Conservation (phyloP, 1,140 invertebrate species). For the Drosophila melanogaster region Release_6_plus_ISO1_MT NT_037436.4:21637001-21637500, state of each 20-base stretch:
- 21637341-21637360: too few relatives aligned
- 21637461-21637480: too few relatives aligned
- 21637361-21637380: too few relatives aligned
- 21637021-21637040: constrained; percentile 65
- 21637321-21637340: too few relatives aligned
- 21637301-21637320: constrained; percentile 87
- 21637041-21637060: constrained; percentile 84
- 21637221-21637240: constrained; percentile 94
- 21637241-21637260: constrained; percentile 94
- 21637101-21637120: constrained; percentile 92
- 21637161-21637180: constrained; percentile 92
- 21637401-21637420: too few relatives aligned
- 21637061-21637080: constrained; percentile 87
- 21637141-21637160: constrained; percentile 88
- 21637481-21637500: too few relatives aligned
- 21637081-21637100: constrained; percentile 86
- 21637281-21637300: constrained; percentile 88
- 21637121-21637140: constrained; percentile 90
- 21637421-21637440: too few relatives aligned
- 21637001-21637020: constrained; percentile 76
- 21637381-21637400: too few relatives aligned
- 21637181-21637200: constrained; percentile 87
- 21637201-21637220: constrained; percentile 88
- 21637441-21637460: too few relatives aligned
- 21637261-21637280: constrained; percentile 89